Evolutionary conservation across 2,888 invertebrate genomes (phyloP).

Genomic region (Dicyrtomina minuta): DNA sequence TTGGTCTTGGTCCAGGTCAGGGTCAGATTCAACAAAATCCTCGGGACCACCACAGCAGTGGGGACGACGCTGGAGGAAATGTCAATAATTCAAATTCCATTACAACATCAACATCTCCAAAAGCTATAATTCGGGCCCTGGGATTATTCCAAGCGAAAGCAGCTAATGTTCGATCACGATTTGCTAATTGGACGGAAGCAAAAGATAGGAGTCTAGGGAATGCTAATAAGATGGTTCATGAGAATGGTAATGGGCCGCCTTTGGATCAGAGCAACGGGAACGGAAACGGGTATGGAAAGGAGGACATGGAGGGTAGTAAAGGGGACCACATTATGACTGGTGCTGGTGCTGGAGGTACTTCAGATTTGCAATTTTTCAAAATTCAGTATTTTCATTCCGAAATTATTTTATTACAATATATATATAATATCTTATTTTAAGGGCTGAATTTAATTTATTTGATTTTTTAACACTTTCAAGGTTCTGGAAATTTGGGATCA

Average conservation of each 20-base stretch:
- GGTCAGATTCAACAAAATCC: no score
- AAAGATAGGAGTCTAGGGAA: conserved; percentile 32
- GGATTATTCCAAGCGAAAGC: conserved; percentile 53
- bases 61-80: neutral
- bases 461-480: neutral
- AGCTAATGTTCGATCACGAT: conserved; percentile 48
- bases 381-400: no score
- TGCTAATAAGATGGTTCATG: neutral
- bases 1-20: no score
- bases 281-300: no score
- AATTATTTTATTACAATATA: no score
- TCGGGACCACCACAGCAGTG: neutral
- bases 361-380: no score
- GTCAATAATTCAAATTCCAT: neutral
- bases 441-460: no score
- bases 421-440: no score
- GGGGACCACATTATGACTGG: no score
- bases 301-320: no score
- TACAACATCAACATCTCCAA: conserved; percentile 41
- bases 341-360: no score
- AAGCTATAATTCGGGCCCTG: conserved; percentile 47
- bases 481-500: neutral
- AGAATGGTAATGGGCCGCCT: neutral
- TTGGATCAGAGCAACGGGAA: neutral
- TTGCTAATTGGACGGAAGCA: conserved; percentile 47